Base-by-base conservation (phyloP, 2,113 vertebrate genomes). In the Dryoscopus gambensis region DNA sequence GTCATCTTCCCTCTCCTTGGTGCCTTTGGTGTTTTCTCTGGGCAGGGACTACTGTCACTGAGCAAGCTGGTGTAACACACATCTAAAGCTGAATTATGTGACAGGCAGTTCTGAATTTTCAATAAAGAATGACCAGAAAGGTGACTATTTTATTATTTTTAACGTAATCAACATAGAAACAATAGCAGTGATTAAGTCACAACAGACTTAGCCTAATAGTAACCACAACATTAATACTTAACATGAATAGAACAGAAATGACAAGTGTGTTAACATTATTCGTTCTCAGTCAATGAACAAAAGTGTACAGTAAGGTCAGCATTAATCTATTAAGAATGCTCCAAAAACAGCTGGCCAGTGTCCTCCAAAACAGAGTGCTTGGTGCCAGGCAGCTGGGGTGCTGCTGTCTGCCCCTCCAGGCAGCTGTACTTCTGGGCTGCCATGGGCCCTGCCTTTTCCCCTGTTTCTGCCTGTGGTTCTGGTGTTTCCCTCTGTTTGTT, bases 251-350 rank as follows among this genome's bases (percentile, higher is more conserved):
- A 89, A 90, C 35, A 97, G 89, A 84, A 95, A 80, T 87, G 15
- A 88, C 79, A 82, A 44, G 49, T 77, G 71, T 75, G 63, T 85
- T 93, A 94, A 93, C 50, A 40, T 87, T 42, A 80, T 77, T 90
- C 35, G 35, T 85, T 91, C 89, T 96, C 92, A 50, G 86, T 87
- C 84, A 52, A 80, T 75, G 53, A 92, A 91, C 52, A 64, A 7
- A 89, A 65, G 37, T 95, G 79, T 96, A 84, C 81, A 94, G 65
- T 95, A 90, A 95, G 78, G 91, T 95, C 94, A 95, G 89, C 95
- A 94, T 95, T 35, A 89, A 88, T 94, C 75, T 82, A 25, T 80
- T 67, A 59, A 42, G 57, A 81, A 82, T 93, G 90, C 85, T 95
- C 85, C 89, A 86, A 73, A 90, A 75, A 37, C 92, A 82, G 84